Evolutionary conservation across 1,140 invertebrate genomes (phyloP).

Genomic region (Anagrus nilaparvatae): DNA sequence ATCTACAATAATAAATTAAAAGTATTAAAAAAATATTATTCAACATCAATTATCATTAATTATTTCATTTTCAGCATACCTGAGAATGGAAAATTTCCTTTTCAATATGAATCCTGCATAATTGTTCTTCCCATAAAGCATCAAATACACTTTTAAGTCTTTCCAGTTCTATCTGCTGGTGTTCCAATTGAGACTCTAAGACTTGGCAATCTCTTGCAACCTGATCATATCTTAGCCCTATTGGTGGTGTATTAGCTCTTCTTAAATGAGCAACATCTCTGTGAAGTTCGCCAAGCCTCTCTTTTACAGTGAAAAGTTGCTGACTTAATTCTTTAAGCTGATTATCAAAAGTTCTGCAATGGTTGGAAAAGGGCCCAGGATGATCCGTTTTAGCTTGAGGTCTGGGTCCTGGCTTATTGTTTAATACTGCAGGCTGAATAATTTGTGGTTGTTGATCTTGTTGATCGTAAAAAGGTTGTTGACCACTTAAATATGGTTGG

Average conservation of each 20-base stretch:
- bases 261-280: constrained; percentile 48
- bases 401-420: constrained; percentile 5
- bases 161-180: constrained; percentile 55
- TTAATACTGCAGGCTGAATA: neutral
- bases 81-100: constrained; percentile 58
- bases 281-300: constrained; percentile 53
- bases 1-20: constrained; percentile 39
- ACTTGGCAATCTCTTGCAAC: constrained; percentile 50
- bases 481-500: constrained; percentile 49
- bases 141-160: constrained; percentile 51
- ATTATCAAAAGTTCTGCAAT: constrained; percentile 54
- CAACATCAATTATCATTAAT: neutral
- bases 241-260: constrained; percentile 47
- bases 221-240: constrained; percentile 47
- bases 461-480: neutral
- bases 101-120: constrained; percentile 56
- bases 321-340: constrained; percentile 55
- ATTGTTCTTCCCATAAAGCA: constrained; percentile 57
- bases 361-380: constrained; percentile 53
- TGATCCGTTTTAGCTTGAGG: constrained; percentile 26
- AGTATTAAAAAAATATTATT: constrained; percentile 2
- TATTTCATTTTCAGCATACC: constrained; percentile 26
- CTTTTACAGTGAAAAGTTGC: constrained; percentile 52
- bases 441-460: neutral
- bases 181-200: constrained; percentile 52